Evolutionary conservation across 2,888 invertebrate genomes (phyloP), one percentile per base, ranked within the genome.

Genomic region (Euplagia quadripunctaria): DNA sequence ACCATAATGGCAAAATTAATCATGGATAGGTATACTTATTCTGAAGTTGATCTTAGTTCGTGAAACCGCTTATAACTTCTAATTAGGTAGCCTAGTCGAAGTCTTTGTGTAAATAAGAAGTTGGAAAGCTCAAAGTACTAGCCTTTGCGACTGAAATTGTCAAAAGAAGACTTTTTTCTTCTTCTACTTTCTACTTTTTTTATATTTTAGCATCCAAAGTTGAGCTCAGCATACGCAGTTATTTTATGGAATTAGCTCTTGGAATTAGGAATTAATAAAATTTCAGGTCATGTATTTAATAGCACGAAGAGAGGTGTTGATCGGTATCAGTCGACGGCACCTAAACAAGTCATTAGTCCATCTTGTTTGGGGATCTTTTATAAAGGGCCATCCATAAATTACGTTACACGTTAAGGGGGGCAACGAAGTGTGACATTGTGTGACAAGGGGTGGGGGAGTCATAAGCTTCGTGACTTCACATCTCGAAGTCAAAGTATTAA

Each of bases 41-140:
- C 75, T 61, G 51, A 81, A 76, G 73, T 75, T 52, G 16, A 64
- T 69, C n/a, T 58, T 73, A 77, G 75, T 75, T 77, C 67, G 49
- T 65, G 70, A 72, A 82, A 73, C 72, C 76, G 75, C 80, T 82
- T 79, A 65, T 72, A 67, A 84, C 77, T 84, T 79, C 77, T 74
- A 77, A 76, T 84, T 79, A 82, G 58, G 61, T 72, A 72, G 68
- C 42, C 76, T 73, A 74, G 76, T 84, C 77, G 76, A 80, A 82
- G 74, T 75, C 77, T 74, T 72, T 67, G 73, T 49, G 14, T 31
- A 66, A 73, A 73, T 70, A 61, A 73, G 49, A 69, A 73, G 46
- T 63, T 69, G 46, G 55, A 65, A 14, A 73, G 41, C 68, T 49
- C 14, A 43, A n/a, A 64, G 17, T 64, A 43, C 42, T 9, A 17